Evolutionary conservation across 92 coral and sea anemone species (phyloP), one percentile per base, ranked within the genome.

Genomic region (Virgularia gustaviana): DNA sequence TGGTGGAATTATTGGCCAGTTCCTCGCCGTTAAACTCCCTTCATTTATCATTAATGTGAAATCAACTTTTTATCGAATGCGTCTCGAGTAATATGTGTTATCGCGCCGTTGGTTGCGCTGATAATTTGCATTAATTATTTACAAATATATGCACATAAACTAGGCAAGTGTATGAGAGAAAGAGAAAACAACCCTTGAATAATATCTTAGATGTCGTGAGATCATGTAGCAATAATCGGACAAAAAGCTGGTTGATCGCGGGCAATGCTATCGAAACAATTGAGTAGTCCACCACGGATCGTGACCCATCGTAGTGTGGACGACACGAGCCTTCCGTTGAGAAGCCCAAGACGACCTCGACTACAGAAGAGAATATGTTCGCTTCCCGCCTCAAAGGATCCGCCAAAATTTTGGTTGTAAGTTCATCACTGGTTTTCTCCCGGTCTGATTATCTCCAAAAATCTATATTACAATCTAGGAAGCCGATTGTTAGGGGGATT

Each of bases 321-420:
- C 34, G 72, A 65, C n/a, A n/a, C n/a, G n/a, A n/a, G n/a, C n/a
- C n/a, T n/a, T n/a, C n/a, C n/a, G n/a, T n/a, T n/a, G n/a, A n/a
- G n/a, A n/a, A n/a, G n/a, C n/a, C n/a, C n/a, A n/a, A n/a, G n/a
- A n/a, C 72, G 72, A 22, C 72, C 72, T 2, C 72, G 55, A 43
- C 32, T 65, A 9, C 39, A 41, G 36, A 65, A 65, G 72, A 24
- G 72, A 19, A 65, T 65, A 1, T 37, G 36, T 2, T 65, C 72
- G 27, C 7, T 65, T n/a, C 72, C 72, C 18, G 33, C 72, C 9
- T 45, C 45, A 24, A 65, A 41, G 54, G 72, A 65, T 0, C 22
- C 35, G 0, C 72, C 72, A 25, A 65, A 65, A 27, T 65, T 65
- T 29, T 65, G 72, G 72, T 37, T 65, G 72, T 65, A 65, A 42